Conservation (phyloP, 2,888 invertebrate species). For the Myopa testacea region DNA sequence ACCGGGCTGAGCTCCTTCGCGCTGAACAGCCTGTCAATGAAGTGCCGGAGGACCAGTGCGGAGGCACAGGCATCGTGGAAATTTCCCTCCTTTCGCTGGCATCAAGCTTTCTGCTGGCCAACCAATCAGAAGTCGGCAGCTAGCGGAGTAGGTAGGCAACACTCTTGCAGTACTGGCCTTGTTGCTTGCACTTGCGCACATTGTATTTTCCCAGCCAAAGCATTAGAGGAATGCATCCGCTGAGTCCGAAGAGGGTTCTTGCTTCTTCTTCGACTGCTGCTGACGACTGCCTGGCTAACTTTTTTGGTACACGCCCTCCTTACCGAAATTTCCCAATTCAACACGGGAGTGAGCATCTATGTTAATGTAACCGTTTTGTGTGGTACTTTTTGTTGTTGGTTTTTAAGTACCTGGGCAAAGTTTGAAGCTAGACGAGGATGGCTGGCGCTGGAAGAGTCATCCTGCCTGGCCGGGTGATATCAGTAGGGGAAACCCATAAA, state of each 20-base stretch:
- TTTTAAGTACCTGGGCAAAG: neutral
- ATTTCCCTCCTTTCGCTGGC: constrained; percentile 5
- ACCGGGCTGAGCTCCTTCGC: neutral
- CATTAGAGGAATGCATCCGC: constrained; percentile 15
- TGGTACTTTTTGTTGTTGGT: constrained; percentile 13
- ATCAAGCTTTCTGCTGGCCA: constrained; percentile 12
- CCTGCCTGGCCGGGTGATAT: neutral
- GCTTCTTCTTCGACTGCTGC: constrained; percentile 3
- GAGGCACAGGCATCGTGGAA: neutral
- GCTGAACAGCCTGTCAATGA: constrained; percentile 5
- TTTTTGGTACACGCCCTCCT: constrained; percentile 25
- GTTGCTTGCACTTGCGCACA: constrained; percentile 24
- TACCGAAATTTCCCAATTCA: constrained; percentile 21
- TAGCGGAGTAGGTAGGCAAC: neutral
- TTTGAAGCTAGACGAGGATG: too few species aligned
- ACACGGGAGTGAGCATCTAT: constrained; percentile 13
- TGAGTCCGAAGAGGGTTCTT: neutral
- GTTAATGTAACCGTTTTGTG: constrained; percentile 20
- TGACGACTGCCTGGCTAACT: neutral
- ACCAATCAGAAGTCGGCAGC: constrained; percentile 22
- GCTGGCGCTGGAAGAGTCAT: neutral
- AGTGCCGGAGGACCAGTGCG: constrained; percentile 15
- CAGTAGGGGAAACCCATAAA: neutral
- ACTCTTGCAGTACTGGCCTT: neutral
- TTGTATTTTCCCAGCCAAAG: constrained; percentile 8